Evolutionary conservation across 2,797 vertebrate species (phyloP).

Genomic region (Epinephelus coioides): DNA sequence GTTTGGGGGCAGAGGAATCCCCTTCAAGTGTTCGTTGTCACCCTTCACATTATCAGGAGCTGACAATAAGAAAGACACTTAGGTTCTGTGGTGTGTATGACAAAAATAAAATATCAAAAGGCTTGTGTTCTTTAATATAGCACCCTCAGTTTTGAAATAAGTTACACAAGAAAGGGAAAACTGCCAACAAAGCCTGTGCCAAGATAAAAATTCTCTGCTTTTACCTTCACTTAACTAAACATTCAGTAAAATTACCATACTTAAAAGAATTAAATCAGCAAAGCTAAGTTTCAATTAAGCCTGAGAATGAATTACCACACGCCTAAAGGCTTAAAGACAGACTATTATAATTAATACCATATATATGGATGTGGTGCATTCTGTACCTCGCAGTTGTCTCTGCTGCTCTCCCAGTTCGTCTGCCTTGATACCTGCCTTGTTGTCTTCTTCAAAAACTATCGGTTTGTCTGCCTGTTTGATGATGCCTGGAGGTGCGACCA

Average conservation of each 20-base stretch:
- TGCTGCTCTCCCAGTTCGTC: constrained; percentile 86
- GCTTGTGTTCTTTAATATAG: not conserved
- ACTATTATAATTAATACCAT: not conserved
- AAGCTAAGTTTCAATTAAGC: not conserved
- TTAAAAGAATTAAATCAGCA: not conserved
- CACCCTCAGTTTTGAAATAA: not conserved
- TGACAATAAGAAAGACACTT: constrained; percentile 45
- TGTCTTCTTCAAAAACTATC: constrained; percentile 83
- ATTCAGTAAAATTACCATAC: constrained; percentile 16
- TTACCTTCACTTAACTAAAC: not conserved
- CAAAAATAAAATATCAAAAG: not conserved
- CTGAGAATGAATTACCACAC: constrained; percentile 6
- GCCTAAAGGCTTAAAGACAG: not conserved
- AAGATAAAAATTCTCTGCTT: constrained; percentile 5
- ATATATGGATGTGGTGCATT: not conserved
- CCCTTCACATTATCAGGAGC: constrained; percentile 82
- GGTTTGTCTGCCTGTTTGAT: constrained; percentile 79
- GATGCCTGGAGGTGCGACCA: constrained; percentile 43
- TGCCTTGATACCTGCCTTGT: constrained; percentile 82
- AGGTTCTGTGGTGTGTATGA: not conserved
- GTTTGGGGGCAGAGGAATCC: constrained; percentile 85
- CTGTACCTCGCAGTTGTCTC: constrained; percentile 80
- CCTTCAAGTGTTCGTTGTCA: constrained; percentile 74
- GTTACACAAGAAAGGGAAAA: constrained; percentile 19
- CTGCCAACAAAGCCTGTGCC: constrained; percentile 1